These are phyloP conservation scores for Scaptomyza pallida DNA, from an alignment of 1,140 invertebrate species.

Conservation along the genomic window DNA sequence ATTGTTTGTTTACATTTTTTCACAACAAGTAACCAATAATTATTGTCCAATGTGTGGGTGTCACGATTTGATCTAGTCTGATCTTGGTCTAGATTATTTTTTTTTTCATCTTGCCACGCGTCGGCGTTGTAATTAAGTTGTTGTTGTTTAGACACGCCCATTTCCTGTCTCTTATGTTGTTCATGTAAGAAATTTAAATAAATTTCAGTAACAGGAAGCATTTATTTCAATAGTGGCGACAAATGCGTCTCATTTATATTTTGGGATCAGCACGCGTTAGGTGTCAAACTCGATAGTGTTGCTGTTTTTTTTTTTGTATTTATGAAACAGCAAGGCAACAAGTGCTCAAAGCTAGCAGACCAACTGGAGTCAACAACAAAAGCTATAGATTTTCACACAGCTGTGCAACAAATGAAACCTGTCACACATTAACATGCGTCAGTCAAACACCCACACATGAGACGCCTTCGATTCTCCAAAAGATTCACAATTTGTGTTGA, in stretches of 20 bases:
- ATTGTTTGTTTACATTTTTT: no score
- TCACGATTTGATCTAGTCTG: slow-evolving; percentile 33
- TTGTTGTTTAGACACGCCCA: slow-evolving; percentile 42
- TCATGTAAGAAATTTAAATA: slow-evolving; percentile 53
- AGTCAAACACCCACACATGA: not conserved
- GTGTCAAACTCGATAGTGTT: slow-evolving; percentile 18
- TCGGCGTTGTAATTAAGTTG: slow-evolving; percentile 64
- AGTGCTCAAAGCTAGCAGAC: slow-evolving; percentile 11
- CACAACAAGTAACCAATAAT: slow-evolving; percentile 37
- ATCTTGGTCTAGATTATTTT: slow-evolving; percentile 39
- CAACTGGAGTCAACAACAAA: slow-evolving; percentile 12
- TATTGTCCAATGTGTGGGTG: slow-evolving; percentile 38
- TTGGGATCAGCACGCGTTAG: slow-evolving; percentile 14
- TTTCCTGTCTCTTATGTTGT: slow-evolving; percentile 47
- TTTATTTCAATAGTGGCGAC: slow-evolving; percentile 49
- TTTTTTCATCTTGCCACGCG: slow-evolving; percentile 47
- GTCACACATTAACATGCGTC: slow-evolving; percentile 35
- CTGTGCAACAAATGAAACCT: slow-evolving; percentile 42
- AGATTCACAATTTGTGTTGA: slow-evolving; percentile 14
- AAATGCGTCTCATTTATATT: slow-evolving; percentile 10
- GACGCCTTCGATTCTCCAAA: slow-evolving; percentile 8
- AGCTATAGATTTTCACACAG: slow-evolving; percentile 26
- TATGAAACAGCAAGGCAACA: slow-evolving; percentile 13
- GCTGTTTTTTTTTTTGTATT: not conserved
- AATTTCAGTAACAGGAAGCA: slow-evolving; percentile 65